phyloP scores from a whole-genome alignment of 2,888 invertebrate species.

The Cheilosia variabilis region DNA sequence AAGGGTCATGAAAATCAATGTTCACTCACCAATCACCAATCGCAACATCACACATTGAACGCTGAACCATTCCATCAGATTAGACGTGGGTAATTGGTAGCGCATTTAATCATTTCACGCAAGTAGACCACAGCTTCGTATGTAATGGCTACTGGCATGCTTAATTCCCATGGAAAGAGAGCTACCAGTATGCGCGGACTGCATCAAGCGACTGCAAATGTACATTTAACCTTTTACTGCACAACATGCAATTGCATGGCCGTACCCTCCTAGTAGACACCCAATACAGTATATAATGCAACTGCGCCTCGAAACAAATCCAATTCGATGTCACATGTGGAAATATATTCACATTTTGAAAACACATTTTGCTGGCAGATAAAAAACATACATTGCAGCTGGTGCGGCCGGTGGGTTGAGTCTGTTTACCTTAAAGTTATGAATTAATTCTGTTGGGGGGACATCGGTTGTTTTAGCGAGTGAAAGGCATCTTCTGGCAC shows the following conservation, averaged over 20 bases:
- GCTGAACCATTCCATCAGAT: conserved; percentile 51
- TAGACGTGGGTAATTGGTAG: conserved; percentile 69
- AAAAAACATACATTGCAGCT: conserved; percentile 25
- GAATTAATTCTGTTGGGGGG: too few relatives aligned
- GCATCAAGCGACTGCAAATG: conserved; percentile 67
- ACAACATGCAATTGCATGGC: conserved; percentile 70
- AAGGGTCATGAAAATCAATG: conserved; percentile 69
- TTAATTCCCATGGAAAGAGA: conserved; percentile 64
- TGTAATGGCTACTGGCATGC: conserved; percentile 44
- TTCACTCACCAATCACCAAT: conserved; percentile 41
- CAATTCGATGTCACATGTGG: conserved; percentile 71
- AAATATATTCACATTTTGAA: conserved; percentile 29
- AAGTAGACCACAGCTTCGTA: conserved; percentile 24
- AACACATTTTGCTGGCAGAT: conserved; percentile 12
- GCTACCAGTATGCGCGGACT: conserved; percentile 36
- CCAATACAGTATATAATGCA: conserved; percentile 29
- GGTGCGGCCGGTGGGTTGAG: conserved; percentile 11
- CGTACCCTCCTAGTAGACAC: conserved; percentile 69
- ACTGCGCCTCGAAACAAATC: conserved; percentile 68
- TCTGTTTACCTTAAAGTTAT: conserved; percentile 8
- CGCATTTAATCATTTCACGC: conserved; percentile 72
- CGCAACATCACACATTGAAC: conserved; percentile 11
- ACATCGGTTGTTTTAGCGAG: too few relatives aligned
- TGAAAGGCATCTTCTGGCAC: too few relatives aligned
- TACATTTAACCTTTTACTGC: conserved; percentile 70